Percentiles rank a stretch among this genome's conserved stretches.
Evolutionary conservation across 2,888 invertebrate genomes (phyloP).

Genomic region (Polymixis lichenea): DNA sequence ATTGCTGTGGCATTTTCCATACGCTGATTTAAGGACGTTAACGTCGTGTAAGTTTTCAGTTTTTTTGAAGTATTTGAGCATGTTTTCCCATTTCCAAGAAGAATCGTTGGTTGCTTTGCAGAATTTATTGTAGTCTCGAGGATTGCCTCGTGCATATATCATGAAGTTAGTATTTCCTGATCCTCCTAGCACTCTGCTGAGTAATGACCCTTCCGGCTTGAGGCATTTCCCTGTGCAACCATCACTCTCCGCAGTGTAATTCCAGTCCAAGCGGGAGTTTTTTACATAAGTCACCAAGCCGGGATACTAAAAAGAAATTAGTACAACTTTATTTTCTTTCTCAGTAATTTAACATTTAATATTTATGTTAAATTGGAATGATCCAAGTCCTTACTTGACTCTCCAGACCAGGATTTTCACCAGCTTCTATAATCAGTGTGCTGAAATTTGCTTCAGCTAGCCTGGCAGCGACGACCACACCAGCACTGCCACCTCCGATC

Average conservation of each 20-base stretch:
- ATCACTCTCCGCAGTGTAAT: slow-evolving; percentile 61
- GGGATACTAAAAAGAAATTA: slow-evolving; percentile 40
- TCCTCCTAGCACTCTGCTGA: slow-evolving; percentile 75
- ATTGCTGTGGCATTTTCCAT: slow-evolving; percentile 60
- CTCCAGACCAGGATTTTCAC: slow-evolving; percentile 62
- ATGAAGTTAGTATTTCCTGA: slow-evolving; percentile 67
- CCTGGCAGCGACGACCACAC: slow-evolving; percentile 65
- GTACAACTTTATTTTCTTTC: not conserved
- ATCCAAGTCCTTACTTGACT: slow-evolving; percentile 46
- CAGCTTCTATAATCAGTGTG: slow-evolving; percentile 67
- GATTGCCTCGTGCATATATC: slow-evolving; percentile 69
- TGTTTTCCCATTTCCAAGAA: slow-evolving; percentile 68
- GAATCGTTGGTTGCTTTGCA: slow-evolving; percentile 60
- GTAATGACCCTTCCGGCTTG: slow-evolving; percentile 46
- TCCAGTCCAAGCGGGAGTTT: slow-evolving; percentile 63
- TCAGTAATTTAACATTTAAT: not conserved
- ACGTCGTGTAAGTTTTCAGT: slow-evolving; percentile 67
- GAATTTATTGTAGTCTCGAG: slow-evolving; percentile 69
- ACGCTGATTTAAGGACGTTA: slow-evolving; percentile 56
- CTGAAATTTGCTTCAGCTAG: slow-evolving; percentile 52
- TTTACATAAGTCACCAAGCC: slow-evolving; percentile 35
- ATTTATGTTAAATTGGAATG: not conserved
- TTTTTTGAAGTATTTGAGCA: slow-evolving; percentile 72
- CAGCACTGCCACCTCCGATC: slow-evolving; percentile 73
- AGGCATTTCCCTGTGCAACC: not conserved